A percentile compares a stretch with the other conserved stretches of the same genome.
These are phyloP conservation scores for Pan troglodytes DNA, from an alignment of 2,113 vertebrate species.

Conservation along the genomic window NHGRI_mPanTro3-v2.1_pri NC_072401.2:185011001-185011500, in stretches of 20 bases:
- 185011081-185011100: too few relatives aligned
- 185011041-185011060: too few relatives aligned
- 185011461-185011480: not conserved
- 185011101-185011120: too few relatives aligned
- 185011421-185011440: not conserved
- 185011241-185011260: not conserved
- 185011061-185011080: too few relatives aligned
- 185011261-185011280: not conserved
- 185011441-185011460: not conserved
- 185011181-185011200: too few relatives aligned
- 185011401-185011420: not conserved
- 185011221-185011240: not conserved
- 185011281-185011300: not conserved
- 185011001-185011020: too few relatives aligned
- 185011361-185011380: not conserved
- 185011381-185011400: not conserved
- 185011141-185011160: too few relatives aligned
- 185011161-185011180: too few relatives aligned
- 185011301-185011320: not conserved
- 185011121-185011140: too few relatives aligned
- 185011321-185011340: fast-evolving
- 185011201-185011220: too few relatives aligned
- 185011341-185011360: not conserved
- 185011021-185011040: too few relatives aligned
- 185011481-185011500: not conserved